Base-by-base conservation (phyloP, 1,140 invertebrate species). In the Brachionus paranguensis region DNA sequence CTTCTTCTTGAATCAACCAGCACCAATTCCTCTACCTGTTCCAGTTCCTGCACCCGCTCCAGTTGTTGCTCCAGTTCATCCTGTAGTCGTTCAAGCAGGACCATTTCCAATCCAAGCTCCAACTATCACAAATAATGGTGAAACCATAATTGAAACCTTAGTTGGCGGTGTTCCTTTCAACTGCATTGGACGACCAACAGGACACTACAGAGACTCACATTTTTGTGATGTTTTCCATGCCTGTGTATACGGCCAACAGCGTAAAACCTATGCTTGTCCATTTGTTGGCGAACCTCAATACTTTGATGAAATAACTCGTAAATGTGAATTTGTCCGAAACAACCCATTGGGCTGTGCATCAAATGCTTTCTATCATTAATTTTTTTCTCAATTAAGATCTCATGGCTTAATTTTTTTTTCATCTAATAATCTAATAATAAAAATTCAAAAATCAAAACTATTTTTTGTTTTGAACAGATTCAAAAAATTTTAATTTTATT, bases 191-290 rank as follows among this genome's bases (percentile, higher is more conserved):
- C 11, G 37, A 27, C 17, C 20, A 43, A 47, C 50, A 70, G 81
- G 81, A 24, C 81, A 84, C 33, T 72, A 50, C 11, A 43, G 65
- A 45, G 65, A 84, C 53, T 12, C 41, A 10, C 50, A 68, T 24
- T 84, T 17, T 74, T 84, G 81, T 55, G 81, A 84, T 84, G 65
- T 84, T 17, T 84, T 84, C 53, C 81, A 84, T 74, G 81, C 81
- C 20, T 84, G 81, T 17, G 37, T 84, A 3, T 55, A 20, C 41
- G 81, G 81, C 55, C 41, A 50, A 50, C 33, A 70, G n/a, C 24
- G 37, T 14, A 68, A 68, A 20, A 70, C 65, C 1, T 84, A 70
- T 72, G 53, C 60, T 24, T 84, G 83, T 60, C 37, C 50, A 53
- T 60, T 37, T 64, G 41, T 84, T 41, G 83, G 83, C 11, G 83